These are phyloP conservation scores for Hirtodrosophila histrioides DNA, from an alignment of 2,888 invertebrate genomes.

Conservation along the genomic window DNA sequence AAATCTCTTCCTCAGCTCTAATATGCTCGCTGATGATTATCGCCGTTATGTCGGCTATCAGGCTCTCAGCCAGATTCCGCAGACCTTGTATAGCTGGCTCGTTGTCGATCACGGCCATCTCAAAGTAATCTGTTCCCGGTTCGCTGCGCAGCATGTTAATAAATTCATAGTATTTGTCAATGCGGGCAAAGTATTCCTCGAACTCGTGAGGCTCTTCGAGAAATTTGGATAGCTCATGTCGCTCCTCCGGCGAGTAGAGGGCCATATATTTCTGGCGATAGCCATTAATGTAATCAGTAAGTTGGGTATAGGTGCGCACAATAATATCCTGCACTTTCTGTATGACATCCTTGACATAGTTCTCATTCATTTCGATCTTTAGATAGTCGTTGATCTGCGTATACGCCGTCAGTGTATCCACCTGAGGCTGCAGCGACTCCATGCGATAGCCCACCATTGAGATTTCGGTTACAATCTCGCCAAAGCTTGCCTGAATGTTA, in stretches of 20 bases:
- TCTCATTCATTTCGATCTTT: slow-evolving; percentile 86
- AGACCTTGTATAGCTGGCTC: slow-evolving; percentile 87
- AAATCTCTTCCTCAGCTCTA: slow-evolving; percentile 88
- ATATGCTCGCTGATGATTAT: slow-evolving; percentile 88
- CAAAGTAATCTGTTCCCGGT: slow-evolving; percentile 89
- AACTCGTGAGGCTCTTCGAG: slow-evolving; percentile 86
- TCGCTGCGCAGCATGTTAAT: slow-evolving; percentile 87
- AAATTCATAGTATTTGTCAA: slow-evolving; percentile 87
- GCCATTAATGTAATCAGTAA: slow-evolving; percentile 86
- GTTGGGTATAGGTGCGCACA: slow-evolving; percentile 86
- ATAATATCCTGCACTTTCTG: slow-evolving; percentile 86
- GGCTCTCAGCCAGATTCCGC: slow-evolving; percentile 86
- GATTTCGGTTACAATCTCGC: slow-evolving; percentile 86
- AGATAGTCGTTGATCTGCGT: slow-evolving; percentile 84
- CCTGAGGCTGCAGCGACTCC: slow-evolving; percentile 85
- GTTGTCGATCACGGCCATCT: slow-evolving; percentile 87
- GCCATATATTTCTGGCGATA: slow-evolving; percentile 86
- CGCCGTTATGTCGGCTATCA: slow-evolving; percentile 87
- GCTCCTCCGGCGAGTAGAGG: slow-evolving; percentile 85
- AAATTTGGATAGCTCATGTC: slow-evolving; percentile 84
- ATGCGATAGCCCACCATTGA: slow-evolving; percentile 86
- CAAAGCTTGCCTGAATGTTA: slow-evolving; percentile 86
- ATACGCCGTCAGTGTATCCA: slow-evolving; percentile 77
- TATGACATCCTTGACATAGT: slow-evolving; percentile 86
- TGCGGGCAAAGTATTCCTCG: slow-evolving; percentile 87